Evolutionary conservation across 2,888 invertebrate genomes (phyloP).

Genomic region (Epistrophe eligans): DNA sequence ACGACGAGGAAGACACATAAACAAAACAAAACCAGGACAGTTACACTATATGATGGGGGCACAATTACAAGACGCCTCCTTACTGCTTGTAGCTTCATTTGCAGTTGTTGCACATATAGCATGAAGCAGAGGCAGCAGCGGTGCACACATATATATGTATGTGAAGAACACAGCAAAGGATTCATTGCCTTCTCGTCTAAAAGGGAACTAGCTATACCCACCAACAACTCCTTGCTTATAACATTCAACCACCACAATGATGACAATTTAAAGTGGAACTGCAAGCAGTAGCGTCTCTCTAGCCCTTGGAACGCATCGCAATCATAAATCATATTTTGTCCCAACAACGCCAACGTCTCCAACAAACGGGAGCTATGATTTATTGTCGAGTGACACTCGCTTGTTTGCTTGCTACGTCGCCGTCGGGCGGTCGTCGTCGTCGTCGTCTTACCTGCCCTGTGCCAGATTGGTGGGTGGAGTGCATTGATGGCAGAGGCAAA

Average conservation of each 20-base stretch:
- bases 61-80: slow-evolving; percentile 66
- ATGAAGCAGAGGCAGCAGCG: not conserved
- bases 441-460: slow-evolving; percentile 60
- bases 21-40: slow-evolving; percentile 71
- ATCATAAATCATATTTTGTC: slow-evolving; percentile 75
- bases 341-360: slow-evolving; percentile 64
- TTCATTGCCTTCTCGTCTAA: slow-evolving; percentile 29
- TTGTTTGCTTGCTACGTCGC: slow-evolving; percentile 14
- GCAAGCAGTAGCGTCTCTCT: slow-evolving; percentile 31
- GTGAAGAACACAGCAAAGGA: slow-evolving; percentile 57
- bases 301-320: slow-evolving; percentile 67
- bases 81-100: slow-evolving; percentile 71
- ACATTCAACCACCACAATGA: slow-evolving; percentile 47
- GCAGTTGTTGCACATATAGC: slow-evolving; percentile 68
- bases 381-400: slow-evolving; percentile 72
- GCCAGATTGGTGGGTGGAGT: not conserved
- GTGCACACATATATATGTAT: slow-evolving; percentile 9
- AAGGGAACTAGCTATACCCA: not conserved
- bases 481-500: not conserved
- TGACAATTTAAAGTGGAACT: slow-evolving; percentile 76
- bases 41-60: slow-evolving; percentile 56
- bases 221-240: not conserved
- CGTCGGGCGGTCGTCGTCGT: slow-evolving; percentile 11
- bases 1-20: not conserved
- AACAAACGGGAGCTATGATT: slow-evolving; percentile 72